A percentile compares a stretch with the other conserved stretches of the same genome.
Conservation (phyloP, 2,797 vertebrate species). For the Petrocephalus schoutedeni region DNA sequence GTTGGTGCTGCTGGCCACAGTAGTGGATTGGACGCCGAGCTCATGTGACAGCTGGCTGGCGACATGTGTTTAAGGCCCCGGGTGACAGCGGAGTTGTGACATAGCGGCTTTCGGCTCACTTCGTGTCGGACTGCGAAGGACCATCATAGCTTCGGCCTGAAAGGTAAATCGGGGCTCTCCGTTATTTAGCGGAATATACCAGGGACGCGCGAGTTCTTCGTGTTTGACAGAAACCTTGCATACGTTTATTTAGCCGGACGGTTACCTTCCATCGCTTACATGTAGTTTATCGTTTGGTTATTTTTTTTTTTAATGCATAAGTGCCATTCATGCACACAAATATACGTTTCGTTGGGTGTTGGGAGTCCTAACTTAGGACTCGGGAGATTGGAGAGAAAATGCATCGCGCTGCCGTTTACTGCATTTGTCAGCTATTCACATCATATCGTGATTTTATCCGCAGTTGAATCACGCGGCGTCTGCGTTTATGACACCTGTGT, state of each 20-base stretch:
- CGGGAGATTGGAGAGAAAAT: not conserved
- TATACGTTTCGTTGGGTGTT: not conserved
- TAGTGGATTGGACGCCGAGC: conserved; percentile 34
- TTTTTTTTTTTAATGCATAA: not conserved
- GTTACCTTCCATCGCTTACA: not conserved
- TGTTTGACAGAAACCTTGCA: not conserved
- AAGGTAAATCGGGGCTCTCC: conserved; percentile 47
- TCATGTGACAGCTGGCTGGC: conserved; percentile 46
- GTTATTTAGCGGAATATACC: not conserved
- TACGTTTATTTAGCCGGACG: not conserved
- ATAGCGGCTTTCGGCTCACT: conserved; percentile 40
- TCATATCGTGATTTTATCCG: not conserved
- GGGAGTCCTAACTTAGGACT: not conserved
- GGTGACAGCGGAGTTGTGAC: conserved; percentile 49
- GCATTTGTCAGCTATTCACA: not conserved
- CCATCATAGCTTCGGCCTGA: conserved; percentile 46
- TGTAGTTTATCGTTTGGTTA: not conserved
- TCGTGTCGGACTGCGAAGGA: conserved; percentile 48
- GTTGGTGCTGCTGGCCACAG: conserved; percentile 28
- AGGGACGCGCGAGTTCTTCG: not conserved
- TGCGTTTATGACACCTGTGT: conserved; percentile 9
- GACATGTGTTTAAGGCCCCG: conserved; percentile 53
- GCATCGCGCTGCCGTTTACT: not conserved
- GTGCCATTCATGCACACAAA: not conserved
- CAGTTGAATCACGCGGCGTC: not conserved